phyloP scores from a whole-genome alignment of 2,113 vertebrate species.

The Leiothrix lutea region DNA sequence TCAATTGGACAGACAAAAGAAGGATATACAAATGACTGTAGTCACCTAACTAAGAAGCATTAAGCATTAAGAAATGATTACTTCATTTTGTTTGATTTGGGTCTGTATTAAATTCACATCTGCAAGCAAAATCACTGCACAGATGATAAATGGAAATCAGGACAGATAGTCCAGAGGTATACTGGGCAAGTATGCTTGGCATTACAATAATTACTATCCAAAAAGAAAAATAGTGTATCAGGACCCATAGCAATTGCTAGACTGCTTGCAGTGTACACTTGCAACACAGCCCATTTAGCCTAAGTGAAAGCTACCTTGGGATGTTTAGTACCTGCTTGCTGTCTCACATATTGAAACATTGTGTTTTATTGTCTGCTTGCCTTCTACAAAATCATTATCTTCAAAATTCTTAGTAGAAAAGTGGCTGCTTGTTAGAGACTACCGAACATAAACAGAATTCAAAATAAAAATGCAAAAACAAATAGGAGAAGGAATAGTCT shows the following conservation, averaged over 20 bases:
- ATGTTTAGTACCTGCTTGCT: background rate
- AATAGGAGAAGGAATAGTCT: background rate
- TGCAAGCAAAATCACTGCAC: background rate
- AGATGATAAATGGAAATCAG: background rate
- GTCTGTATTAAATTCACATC: background rate
- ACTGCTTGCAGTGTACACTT: background rate
- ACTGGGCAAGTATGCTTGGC: background rate
- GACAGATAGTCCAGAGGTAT: background rate
- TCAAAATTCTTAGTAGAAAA: background rate
- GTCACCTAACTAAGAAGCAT: background rate
- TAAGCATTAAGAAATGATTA: background rate
- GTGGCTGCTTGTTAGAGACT: background rate
- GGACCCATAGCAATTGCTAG: rapidly evolving
- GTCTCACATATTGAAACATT: background rate
- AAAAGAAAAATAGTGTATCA: background rate
- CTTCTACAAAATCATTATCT: background rate
- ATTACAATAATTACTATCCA: background rate
- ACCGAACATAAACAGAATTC: background rate
- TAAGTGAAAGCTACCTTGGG: background rate
- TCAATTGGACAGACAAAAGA: background rate
- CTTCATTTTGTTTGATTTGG: background rate
- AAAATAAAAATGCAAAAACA: background rate
- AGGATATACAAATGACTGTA: background rate
- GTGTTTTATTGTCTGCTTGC: background rate
- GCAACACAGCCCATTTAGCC: background rate